These are phyloP conservation scores for Lepidochrysops patricia DNA, from an alignment of 2,888 invertebrate species.

Conservation along the genomic window DNA sequence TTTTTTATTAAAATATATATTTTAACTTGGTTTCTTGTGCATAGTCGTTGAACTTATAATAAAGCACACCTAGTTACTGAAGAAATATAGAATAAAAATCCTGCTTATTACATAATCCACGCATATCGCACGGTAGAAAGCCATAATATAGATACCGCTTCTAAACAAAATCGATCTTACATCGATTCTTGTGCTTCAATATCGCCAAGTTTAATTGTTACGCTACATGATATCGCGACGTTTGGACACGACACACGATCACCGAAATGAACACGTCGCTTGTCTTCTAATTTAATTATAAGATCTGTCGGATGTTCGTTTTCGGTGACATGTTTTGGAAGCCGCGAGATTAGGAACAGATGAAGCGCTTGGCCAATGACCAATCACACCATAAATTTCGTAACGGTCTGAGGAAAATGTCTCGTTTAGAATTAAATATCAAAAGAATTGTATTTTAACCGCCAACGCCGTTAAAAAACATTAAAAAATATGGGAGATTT, in stretches of 20 bases:
- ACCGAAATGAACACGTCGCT: constrained; percentile 7
- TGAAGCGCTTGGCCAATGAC: not conserved
- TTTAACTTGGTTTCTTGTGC: too few relatives aligned
- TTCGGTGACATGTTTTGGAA: constrained; percentile 7
- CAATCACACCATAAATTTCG: not conserved
- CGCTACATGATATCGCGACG: constrained; percentile 40
- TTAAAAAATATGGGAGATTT: not conserved
- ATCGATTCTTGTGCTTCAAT: not conserved
- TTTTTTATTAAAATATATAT: too few relatives aligned
- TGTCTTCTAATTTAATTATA: constrained; percentile 9
- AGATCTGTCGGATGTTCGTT: constrained; percentile 6
- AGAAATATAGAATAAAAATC: too few relatives aligned
- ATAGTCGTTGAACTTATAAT: too few relatives aligned
- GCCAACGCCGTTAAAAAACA: too few relatives aligned
- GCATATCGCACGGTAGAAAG: too few relatives aligned
- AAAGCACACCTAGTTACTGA: too few relatives aligned
- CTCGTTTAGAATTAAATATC: too few relatives aligned
- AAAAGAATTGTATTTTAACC: too few relatives aligned
- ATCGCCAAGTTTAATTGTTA: constrained; percentile 21
- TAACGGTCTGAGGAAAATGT: not conserved
- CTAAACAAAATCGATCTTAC: not conserved
- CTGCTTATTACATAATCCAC: too few relatives aligned
- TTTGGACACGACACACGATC: constrained; percentile 30
- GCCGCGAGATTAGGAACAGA: not conserved
- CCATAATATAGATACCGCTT: not conserved